Conservation (phyloP, 2,797 vertebrate species). For the Xenentodon cancila region DNA sequence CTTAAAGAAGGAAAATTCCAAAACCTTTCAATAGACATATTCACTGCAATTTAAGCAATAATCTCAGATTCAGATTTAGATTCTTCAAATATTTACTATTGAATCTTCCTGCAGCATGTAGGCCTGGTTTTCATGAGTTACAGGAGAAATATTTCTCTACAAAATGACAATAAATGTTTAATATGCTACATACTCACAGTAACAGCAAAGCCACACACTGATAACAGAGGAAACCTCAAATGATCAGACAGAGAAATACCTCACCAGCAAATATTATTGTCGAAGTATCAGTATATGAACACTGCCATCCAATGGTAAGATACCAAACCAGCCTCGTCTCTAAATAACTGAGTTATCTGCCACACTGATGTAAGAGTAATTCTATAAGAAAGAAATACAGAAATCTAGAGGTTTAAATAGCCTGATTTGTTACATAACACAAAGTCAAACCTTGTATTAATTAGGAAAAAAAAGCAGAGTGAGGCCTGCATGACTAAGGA, state of each 20-base stretch:
- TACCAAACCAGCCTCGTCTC: background rate
- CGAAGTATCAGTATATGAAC: constrained; percentile 37
- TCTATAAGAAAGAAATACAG: constrained; percentile 48
- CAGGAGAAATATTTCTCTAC: background rate
- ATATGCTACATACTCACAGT: background rate
- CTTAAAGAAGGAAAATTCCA: constrained; percentile 39
- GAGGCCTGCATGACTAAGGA: constrained; percentile 61
- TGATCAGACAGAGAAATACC: background rate
- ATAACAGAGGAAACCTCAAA: no score
- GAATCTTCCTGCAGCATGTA: background rate
- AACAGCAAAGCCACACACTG: background rate
- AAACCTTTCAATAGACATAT: background rate
- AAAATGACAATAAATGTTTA: background rate
- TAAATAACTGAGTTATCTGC: constrained; percentile 2
- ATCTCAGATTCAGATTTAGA: background rate
- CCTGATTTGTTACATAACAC: constrained; percentile 58
- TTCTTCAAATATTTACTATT: background rate
- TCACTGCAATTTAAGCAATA: background rate
- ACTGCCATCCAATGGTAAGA: constrained; percentile 65
- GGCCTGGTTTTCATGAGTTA: no score
- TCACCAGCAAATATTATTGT: constrained; percentile 5
- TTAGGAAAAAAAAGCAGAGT: constrained; percentile 31
- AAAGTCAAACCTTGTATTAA: constrained; percentile 42
- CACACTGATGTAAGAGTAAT: background rate
- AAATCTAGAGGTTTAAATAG: constrained; percentile 51